Percentiles rank a stretch among this genome's conserved stretches.
Evolutionary conservation across 2,797 vertebrate species (phyloP).

Genomic region (Microctenopoma stevenorrisi): DNA sequence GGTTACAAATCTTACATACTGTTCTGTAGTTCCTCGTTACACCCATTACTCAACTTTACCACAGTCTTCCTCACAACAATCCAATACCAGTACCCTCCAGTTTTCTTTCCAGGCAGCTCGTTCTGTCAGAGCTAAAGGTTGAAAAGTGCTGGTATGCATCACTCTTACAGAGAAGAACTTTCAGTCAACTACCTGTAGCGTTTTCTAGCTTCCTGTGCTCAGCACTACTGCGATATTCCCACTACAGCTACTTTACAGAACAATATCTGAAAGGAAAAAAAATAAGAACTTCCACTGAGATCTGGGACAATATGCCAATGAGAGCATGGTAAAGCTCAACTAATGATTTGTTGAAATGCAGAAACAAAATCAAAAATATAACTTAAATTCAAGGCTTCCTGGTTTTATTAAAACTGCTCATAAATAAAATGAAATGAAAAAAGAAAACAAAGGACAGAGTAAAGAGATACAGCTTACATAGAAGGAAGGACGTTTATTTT

Average conservation of each 20-base stretch:
- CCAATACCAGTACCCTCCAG: slow-evolving; percentile 40
- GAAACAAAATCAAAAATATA: slow-evolving; percentile 53
- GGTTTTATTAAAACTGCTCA: slow-evolving; percentile 71
- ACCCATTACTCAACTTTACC: slow-evolving; percentile 42
- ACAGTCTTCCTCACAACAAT: slow-evolving; percentile 53
- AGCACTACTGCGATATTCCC: slow-evolving; percentile 34
- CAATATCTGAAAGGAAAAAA: slow-evolving; percentile 24
- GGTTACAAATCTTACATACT: slow-evolving; percentile 53
- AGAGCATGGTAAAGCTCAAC: slow-evolving; percentile 22
- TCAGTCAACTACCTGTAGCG: slow-evolving; percentile 46
- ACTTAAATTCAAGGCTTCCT: slow-evolving; percentile 63
- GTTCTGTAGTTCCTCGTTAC: slow-evolving; percentile 34
- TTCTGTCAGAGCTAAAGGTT: slow-evolving; percentile 46
- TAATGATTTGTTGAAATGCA: slow-evolving; percentile 46
- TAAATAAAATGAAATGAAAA: slow-evolving; percentile 72
- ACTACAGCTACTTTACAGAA: slow-evolving; percentile 45
- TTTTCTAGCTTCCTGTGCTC: slow-evolving; percentile 31
- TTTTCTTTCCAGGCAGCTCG: slow-evolving; percentile 46
- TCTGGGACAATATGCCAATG: slow-evolving; percentile 18
- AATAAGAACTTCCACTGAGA: slow-evolving; percentile 29
- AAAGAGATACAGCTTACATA: slow-evolving; percentile 82
- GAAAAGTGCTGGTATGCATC: slow-evolving; percentile 62
- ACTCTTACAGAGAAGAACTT: slow-evolving; percentile 50
- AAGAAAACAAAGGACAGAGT: slow-evolving; percentile 70
- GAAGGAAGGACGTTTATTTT: slow-evolving; percentile 92